Percentiles rank a stretch among this genome's conserved stretches.
phyloP scores from a whole-genome alignment of 2,888 invertebrate genomes.

The Panopea generosa region DNA sequence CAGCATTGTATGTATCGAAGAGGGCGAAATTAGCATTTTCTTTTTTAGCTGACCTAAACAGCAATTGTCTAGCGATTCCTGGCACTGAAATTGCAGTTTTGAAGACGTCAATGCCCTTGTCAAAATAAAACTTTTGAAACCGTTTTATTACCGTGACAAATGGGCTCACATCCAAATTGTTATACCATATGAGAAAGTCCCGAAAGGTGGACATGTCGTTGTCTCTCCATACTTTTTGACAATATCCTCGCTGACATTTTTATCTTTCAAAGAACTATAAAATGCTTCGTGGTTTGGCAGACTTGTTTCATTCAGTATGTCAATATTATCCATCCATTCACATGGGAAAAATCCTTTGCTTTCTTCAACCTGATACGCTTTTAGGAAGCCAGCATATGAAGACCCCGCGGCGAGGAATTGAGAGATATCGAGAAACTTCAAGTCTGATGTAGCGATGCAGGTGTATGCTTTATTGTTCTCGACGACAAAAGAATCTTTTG shows the following conservation, averaged over 20 bases:
- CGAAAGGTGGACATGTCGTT: conserved; percentile 47
- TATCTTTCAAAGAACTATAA: conserved; percentile 27
- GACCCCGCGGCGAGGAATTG: conserved; percentile 47
- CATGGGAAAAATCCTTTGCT: conserved; percentile 27
- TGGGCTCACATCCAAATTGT: conserved; percentile 57
- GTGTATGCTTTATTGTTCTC: conserved; percentile 30
- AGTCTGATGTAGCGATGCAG: conserved; percentile 22
- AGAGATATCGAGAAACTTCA: conserved; percentile 54
- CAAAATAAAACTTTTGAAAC: conserved; percentile 50
- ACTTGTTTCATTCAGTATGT: conserved; percentile 9
- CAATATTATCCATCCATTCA: conserved; percentile 31
- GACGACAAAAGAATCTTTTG: conserved; percentile 5
- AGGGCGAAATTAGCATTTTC: conserved; percentile 45
- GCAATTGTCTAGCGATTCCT: conserved; percentile 51
- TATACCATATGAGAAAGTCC: conserved; percentile 68
- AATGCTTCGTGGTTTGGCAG: conserved; percentile 25
- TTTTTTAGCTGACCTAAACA: conserved; percentile 36
- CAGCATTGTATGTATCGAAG: conserved; percentile 36
- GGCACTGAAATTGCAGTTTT: conserved; percentile 60
- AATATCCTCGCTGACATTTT: conserved; percentile 23
- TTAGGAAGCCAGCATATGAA: conserved; percentile 41
- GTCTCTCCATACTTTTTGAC: conserved; percentile 51
- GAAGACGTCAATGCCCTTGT: conserved; percentile 60
- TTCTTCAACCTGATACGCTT: conserved; percentile 43
- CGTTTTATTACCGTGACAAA: conserved; percentile 56